phyloP scores from a whole-genome alignment of 2,888 invertebrate species.

The Drosophila nigricruria region DNA sequence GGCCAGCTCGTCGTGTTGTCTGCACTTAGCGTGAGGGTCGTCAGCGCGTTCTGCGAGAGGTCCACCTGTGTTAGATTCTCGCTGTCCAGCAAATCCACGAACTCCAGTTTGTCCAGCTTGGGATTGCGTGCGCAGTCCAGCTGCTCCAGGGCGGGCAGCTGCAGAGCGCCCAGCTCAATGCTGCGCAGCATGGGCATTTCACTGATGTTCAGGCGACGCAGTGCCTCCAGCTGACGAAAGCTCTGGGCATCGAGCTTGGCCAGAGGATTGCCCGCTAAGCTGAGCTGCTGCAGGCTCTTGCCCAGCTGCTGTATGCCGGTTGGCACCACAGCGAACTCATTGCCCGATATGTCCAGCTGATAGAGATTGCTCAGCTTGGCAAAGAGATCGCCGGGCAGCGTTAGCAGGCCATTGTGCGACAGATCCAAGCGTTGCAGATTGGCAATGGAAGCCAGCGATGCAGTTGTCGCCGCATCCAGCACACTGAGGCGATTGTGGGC shows the following conservation, averaged over 20 bases:
- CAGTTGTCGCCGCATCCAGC: constrained; percentile 87
- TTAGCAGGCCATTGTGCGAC: constrained; percentile 87
- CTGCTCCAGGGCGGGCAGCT: constrained; percentile 83
- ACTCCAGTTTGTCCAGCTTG: constrained; percentile 87
- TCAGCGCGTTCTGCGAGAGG: constrained; percentile 88
- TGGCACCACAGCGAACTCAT: constrained; percentile 88
- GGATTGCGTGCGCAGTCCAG: constrained; percentile 83
- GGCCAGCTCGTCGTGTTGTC: constrained; percentile 70
- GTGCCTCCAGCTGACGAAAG: constrained; percentile 87
- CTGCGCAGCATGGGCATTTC: constrained; percentile 87
- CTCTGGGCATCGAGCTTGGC: constrained; percentile 87
- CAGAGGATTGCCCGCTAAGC: constrained; percentile 88
- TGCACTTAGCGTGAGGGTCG: constrained; percentile 80
- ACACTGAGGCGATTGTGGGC: constrained; percentile 88
- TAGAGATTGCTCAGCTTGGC: constrained; percentile 86
- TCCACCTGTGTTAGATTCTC: constrained; percentile 86
- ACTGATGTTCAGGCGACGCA: constrained; percentile 88
- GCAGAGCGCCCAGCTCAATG: constrained; percentile 86
- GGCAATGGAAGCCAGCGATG: constrained; percentile 87
- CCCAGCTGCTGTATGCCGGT: constrained; percentile 87
- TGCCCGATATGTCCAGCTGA: constrained; percentile 88
- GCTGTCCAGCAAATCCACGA: constrained; percentile 85
- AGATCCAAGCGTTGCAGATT: constrained; percentile 87
- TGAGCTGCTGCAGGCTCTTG: constrained; percentile 87
- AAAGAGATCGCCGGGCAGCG: constrained; percentile 86